Percentiles rank a stretch among this genome's conserved stretches.
Evolutionary conservation across 2,797 vertebrate genomes (phyloP).

Genomic region (Eremophila alpestris): DNA sequence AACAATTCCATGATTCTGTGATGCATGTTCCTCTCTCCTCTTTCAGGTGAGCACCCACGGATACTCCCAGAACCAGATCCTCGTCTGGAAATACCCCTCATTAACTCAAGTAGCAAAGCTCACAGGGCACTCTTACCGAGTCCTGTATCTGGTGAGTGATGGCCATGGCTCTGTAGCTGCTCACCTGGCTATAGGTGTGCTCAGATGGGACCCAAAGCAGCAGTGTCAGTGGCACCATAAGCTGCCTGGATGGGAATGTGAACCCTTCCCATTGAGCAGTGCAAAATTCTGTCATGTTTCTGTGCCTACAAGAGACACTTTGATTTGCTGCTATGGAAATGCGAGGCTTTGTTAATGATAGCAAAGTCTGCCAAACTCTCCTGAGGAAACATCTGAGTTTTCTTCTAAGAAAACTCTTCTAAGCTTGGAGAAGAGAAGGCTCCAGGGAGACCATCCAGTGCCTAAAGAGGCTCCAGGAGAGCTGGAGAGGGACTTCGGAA

Average conservation of each 20-base stretch:
- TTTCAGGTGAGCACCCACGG: slow-evolving; percentile 96
- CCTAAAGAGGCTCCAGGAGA: neutral
- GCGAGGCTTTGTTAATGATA: neutral
- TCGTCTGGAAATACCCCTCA: slow-evolving; percentile 98
- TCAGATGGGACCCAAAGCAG: neutral
- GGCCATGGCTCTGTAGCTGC: neutral
- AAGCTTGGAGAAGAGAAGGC: neutral
- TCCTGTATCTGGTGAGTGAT: slow-evolving; percentile 92
- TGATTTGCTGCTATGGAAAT: slow-evolving; percentile 10
- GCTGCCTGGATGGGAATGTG: neutral
- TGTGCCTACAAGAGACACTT: neutral
- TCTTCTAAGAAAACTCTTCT: neutral
- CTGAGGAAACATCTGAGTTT: neutral
- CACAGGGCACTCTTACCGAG: slow-evolving; percentile 95
- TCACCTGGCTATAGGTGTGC: neutral
- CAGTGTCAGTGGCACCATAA: neutral
- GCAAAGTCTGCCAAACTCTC: neutral
- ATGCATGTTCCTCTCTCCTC: neutral
- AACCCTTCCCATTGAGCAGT: neutral
- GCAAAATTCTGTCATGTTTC: neutral
- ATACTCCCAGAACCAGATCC: slow-evolving; percentile 99
- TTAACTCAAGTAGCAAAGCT: slow-evolving; percentile 98
- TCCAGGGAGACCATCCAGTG: neutral
- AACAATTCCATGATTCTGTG: neutral
- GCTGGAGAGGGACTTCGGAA: neutral